Evolutionary conservation across 2,888 invertebrate genomes (phyloP), one percentile per base, ranked within the genome.

Genomic region (Hyalella azteca): DNA sequence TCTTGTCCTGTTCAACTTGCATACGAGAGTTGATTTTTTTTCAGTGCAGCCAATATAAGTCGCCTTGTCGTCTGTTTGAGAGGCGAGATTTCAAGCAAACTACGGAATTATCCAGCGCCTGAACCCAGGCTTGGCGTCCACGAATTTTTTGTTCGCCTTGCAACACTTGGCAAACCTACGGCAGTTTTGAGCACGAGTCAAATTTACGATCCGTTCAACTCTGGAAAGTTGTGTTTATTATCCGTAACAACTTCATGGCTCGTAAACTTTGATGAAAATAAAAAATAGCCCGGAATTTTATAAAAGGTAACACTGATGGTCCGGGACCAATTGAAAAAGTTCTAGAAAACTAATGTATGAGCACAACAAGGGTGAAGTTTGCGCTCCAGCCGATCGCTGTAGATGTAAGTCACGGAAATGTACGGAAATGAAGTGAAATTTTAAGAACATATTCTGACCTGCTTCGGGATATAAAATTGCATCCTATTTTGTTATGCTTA

Each of bases 231-330:
- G 32, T 66, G 66, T 66, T 66, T 66, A 66, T 66, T 66, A 36
- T 66, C 66, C 36, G 66, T 36, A 66, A 66, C 66, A 66, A 66
- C 36, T 66, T 66, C 66, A 66, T 66, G 36, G 66, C 66, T 66
- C 66, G 29, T 66, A 66, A 66, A 66, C 66, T 36, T 66, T 66
- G 36, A 66, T 66, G 66, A 66, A 66, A 66, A 66, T n/a, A 7
- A 36, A 32, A 66, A 36, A 36, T 66, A n/a, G n/a, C 36, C n/a
- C 36, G 19, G 15, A 36, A 36, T n/a, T 66, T 66, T 66, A 36
- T 66, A 5, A 36, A 54, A 29, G 26, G 29, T 26, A 54, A 54
- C 54, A 54, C 54, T 54, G 54, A 54, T 54, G 54, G 54, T 13
- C 54, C 29, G 5, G 26, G 29, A 29, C 54, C 54, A 54, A 54